Percentiles rank a stretch among this genome's conserved stretches.
Evolutionary conservation across 1,140 invertebrate genomes (phyloP).

Genomic region (Leptopilina clavipes): DNA sequence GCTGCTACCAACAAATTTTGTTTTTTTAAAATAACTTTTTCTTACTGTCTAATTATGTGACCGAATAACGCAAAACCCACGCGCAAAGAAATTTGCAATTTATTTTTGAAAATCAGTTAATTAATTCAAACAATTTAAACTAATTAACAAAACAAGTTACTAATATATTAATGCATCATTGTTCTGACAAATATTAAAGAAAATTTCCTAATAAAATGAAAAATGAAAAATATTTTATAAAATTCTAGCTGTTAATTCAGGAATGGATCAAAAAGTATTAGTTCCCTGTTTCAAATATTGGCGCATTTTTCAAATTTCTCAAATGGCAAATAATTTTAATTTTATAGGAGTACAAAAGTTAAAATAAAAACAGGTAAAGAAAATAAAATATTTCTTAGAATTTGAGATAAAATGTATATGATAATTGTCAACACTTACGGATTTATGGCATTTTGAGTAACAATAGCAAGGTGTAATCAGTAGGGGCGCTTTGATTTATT

Average conservation of each 20-base stretch:
- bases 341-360: not conserved
- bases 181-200: slow-evolving; percentile 18
- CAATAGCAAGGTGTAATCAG: not conserved
- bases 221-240: not conserved
- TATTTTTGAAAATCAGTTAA: slow-evolving; percentile 21
- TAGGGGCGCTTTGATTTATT: not conserved
- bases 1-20: not conserved
- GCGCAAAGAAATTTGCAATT: slow-evolving; percentile 41
- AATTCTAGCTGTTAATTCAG: not conserved
- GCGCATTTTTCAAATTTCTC: not conserved
- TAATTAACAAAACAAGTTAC: slow-evolving; percentile 31
- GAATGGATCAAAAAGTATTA: not conserved
- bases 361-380: not conserved
- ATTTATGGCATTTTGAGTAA: not conserved
- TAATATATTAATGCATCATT: slow-evolving; percentile 11
- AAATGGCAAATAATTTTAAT: not conserved
- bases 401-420: not conserved
- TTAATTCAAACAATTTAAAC: not conserved
- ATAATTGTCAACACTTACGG: not conserved
- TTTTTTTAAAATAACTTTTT: slow-evolving; percentile 6
- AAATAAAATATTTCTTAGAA: not conserved
- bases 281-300: not conserved
- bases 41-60: not conserved
- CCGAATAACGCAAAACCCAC: slow-evolving; percentile 35
- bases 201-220: not conserved